Percentiles rank a stretch among this genome's conserved stretches.
Evolutionary conservation across 2,113 vertebrate species (phyloP).

Genomic region (Tachysurus vachellii): DNA sequence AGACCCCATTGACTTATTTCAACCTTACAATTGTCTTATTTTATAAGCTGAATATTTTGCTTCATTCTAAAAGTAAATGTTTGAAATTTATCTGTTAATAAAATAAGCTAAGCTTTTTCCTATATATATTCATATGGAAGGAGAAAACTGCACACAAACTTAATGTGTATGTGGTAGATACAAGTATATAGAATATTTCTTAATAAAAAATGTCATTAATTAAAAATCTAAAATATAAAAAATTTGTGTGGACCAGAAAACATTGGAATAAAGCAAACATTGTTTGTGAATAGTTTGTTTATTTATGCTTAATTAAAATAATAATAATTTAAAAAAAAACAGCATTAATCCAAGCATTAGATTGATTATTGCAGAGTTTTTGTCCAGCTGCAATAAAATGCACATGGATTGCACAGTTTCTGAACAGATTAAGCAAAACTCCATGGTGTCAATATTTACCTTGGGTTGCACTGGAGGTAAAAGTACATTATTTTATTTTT

Average conservation of each 20-base stretch:
- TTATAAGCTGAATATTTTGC: background rate
- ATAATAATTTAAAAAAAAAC: no score
- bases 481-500: conserved; percentile 36
- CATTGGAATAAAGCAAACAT: background rate
- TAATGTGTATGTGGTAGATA: background rate
- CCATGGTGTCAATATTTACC: no score
- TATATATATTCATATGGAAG: background rate
- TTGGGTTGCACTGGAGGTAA: no score
- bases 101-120: background rate
- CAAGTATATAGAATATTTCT: background rate
- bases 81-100: background rate
- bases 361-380: background rate
- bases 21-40: background rate
- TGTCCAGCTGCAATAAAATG: background rate
- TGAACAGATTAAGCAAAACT: no score
- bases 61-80: background rate
- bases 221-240: background rate
- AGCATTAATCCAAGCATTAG: no score
- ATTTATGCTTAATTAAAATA: background rate
- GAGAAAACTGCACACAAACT: background rate
- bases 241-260: background rate
- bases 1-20: background rate
- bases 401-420: no score
- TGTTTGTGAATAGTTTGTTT: background rate
- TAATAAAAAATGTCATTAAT: background rate